Evolutionary conservation across 30 jellyfish, hydroid and myxozoan genomes (phyloP), one percentile per base, ranked within the genome.

Genomic region (Sanderia malayensis): DNA sequence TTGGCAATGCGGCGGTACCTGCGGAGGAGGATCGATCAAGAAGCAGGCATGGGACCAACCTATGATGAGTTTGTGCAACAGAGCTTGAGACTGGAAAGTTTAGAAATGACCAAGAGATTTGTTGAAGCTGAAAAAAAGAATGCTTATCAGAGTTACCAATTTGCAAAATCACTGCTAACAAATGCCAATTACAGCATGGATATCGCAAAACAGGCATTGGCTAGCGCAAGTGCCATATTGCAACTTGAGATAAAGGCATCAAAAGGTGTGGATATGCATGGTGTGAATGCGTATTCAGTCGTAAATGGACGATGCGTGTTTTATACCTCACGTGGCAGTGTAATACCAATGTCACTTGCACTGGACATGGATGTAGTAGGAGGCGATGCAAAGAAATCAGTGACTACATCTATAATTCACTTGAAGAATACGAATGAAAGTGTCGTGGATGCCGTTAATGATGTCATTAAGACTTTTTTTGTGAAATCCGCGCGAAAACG

Each of bases 401-500:
- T 13, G 26, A 65, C 63, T 0, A 64, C 53, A 3, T 24, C 84
- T 0, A 7, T 83, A 11, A 19, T 72, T 49, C 72, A 63, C 45
- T 66, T 73, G 25, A 31, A 22, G 13, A 58, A 74, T 30, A 34
- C 31, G n/a, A 59, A 67, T 53, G 84, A 18, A 1, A 72, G 83
- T 53, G 55, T 52, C 22, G 79, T 41, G 1, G 87, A 72, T 13
- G 82, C 83, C 0, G 73, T 73, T 3, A 29, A 70, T 1, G 58
- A 71, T 21, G 7, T 83, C 18, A 58, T 73, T 6, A 55, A 34
- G 44, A 44, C 32, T 32, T 37, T 46, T 0, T 30, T 25, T 21
- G 67, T 23, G 44, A 73, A 61, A 28, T 41, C 80, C 0, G 55
- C 74, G 53, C 70, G 76, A 28, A 72, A 62, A 23, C 75, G 88